Base-by-base conservation (phyloP, 53 echinoderm and acorn worm genomes). In the Astropecten irregularis region DNA sequence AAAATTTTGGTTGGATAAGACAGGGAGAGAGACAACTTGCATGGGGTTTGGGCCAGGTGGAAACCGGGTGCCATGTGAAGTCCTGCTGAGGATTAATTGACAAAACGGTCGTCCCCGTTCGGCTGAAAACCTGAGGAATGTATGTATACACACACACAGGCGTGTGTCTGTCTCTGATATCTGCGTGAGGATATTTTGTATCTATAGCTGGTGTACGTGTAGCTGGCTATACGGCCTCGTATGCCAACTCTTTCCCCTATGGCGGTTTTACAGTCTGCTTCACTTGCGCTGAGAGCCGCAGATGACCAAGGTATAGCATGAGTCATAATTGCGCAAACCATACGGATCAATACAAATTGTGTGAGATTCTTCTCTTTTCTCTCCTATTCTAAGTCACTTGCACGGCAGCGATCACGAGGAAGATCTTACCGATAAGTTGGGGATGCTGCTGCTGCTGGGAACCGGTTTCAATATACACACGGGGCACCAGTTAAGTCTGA, bases 311-410 rank as follows among this genome's bases (percentile, higher is more conserved):
- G 9, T 0, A 19, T 59, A 26, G 77, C 38, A 62, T 79, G 79
- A 79, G 42, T 79, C 79, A 79, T 34, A 32, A 79, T 32, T 79
- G 71, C n/a, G 21, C 79, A 21, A 63, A 44, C 61, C 47, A 79
- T 62, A 61, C 79, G 1, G 49, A 79, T 79, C 79, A 79, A 79
- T 79, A 62, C 79, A 61, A 79, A 79, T 56, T 79, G 79, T 62
- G 25, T 44, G 44, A 59, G 32, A 23, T 30, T 42, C 42, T 42
- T 42, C 42, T 42, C 13, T 20, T 20, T 27, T 3, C 9, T 54
- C 18, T 27, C 20, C 22, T 37, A 26, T 68, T 27, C 39, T 60
- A 47, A 46, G 61, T 44, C 62, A 79, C 79, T 60, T n/a, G 76
- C 28, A 65, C 21, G 14, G 23, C 38, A 14, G 19, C 30, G 36